A percentile compares a stretch with the other conserved stretches of the same genome.
These are phyloP conservation scores for Acleris literana DNA, from an alignment of 2,888 invertebrate species.

Conservation along the genomic window DNA sequence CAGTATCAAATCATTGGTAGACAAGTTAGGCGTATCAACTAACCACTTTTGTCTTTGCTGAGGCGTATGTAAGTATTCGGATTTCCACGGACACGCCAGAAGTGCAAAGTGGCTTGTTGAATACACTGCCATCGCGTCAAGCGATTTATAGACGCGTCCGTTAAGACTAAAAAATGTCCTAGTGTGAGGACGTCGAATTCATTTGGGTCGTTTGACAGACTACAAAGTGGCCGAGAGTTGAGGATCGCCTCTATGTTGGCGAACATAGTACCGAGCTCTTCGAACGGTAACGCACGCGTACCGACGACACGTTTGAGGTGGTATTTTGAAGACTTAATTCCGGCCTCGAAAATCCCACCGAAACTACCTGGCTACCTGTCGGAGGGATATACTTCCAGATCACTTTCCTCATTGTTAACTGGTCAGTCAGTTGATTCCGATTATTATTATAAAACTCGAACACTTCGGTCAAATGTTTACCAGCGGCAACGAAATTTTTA, in stretches of 20 bases:
- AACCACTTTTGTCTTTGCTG: conserved; percentile 14
- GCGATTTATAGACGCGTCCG: conserved; percentile 1
- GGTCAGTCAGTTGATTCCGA: too few species aligned
- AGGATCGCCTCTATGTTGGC: neutral
- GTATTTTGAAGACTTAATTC: too few species aligned
- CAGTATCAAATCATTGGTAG: neutral
- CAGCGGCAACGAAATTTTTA: conserved; percentile 7
- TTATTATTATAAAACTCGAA: neutral
- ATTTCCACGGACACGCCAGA: conserved; percentile 13
- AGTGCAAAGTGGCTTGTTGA: conserved; percentile 8
- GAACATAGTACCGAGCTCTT: too few species aligned
- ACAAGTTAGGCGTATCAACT: neutral
- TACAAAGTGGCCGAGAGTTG: neutral
- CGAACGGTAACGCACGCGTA: too few species aligned
- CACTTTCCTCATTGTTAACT: too few species aligned
- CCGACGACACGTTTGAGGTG: too few species aligned
- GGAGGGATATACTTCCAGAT: too few species aligned
- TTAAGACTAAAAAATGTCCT: conserved; percentile 8
- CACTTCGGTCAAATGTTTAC: conserved; percentile 12
- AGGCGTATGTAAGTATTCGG: conserved; percentile 8
- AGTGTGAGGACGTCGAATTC: conserved; percentile 10
- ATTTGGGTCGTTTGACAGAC: neutral
- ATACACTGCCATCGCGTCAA: conserved; percentile 15
- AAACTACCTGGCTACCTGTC: too few species aligned
- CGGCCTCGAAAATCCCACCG: too few species aligned